Conservation (phyloP, 1,140 invertebrate species). For the Monomorium pharaonis region DNA sequence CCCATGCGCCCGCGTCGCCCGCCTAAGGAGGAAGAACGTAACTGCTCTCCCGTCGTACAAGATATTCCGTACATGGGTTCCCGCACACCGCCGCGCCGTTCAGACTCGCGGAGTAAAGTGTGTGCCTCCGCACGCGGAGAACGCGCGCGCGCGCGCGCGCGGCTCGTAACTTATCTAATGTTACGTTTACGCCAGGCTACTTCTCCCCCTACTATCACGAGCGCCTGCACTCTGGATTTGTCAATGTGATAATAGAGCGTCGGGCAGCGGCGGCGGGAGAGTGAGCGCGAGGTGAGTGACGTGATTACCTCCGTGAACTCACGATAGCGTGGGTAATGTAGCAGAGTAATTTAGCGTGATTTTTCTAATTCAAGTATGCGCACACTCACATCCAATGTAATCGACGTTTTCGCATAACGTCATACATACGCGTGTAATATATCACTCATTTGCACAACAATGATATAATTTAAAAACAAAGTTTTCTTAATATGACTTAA, state of each 20-base stretch:
- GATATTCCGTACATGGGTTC: slow-evolving; percentile 81
- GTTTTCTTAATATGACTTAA: too few relatives aligned
- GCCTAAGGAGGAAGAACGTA: slow-evolving; percentile 69
- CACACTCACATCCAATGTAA: neutral
- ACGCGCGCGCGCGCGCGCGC: too few relatives aligned
- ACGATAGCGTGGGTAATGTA: neutral
- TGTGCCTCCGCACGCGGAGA: slow-evolving; percentile 32
- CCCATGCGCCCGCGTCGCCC: slow-evolving; percentile 56
- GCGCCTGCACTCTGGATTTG: slow-evolving; percentile 59
- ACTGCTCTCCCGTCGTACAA: slow-evolving; percentile 64
- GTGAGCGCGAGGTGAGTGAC: neutral
- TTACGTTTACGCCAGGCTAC: slow-evolving; percentile 66
- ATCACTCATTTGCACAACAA: too few relatives aligned
- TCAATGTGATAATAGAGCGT: slow-evolving; percentile 73
- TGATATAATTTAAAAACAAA: too few relatives aligned
- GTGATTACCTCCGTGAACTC: neutral
- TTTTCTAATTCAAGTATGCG: neutral
- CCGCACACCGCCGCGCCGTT: slow-evolving; percentile 52
- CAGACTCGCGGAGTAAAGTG: slow-evolving; percentile 10
- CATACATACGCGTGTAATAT: neutral
- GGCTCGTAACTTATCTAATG: slow-evolving; percentile 72
- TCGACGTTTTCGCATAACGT: neutral
- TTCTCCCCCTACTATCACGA: slow-evolving; percentile 11
- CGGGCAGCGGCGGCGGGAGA: neutral
- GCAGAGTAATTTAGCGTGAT: neutral